Evolutionary conservation across 2,797 vertebrate genomes (phyloP), one percentile per base, ranked within the genome.

Genomic region (Gorsachius magnificus): DNA sequence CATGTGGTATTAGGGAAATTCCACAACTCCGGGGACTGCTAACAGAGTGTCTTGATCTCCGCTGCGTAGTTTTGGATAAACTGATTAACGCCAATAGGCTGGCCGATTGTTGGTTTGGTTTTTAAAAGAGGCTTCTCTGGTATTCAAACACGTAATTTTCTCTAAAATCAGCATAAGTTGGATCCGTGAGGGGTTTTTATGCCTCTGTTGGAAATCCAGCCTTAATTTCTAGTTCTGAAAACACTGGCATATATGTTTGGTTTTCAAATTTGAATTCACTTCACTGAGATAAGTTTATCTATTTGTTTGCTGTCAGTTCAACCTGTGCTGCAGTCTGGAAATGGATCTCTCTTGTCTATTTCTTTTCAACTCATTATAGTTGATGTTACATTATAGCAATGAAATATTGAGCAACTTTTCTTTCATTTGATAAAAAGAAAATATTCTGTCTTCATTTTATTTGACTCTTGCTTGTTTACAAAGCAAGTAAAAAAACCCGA

Each of bases 261-360:
- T 14, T 72, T 50, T 78, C 33, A 50, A 72, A 85, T 63, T 77
- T 68, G 41, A 63, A 65, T 10, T 72, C 88, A 50, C 16, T 29
- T 77, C 16, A 18, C 36, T 54, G 54, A 72, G 68, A 74, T 64
- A 36, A 31, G 54, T 81, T 87, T 83, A 48, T 60, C 38, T 83
- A 5, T 76, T 87, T 50, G 72, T 54, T 69, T 81, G 25, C 54
- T 72, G 24, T 68, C 45, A 15, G 35, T 68, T 78, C 36, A 51
- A 13, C 0, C 1, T 1, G 1, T 57, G 29, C 36, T 0, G 0
- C 1, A 0, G 19, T 50, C 65, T 64, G 56, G 54, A 87, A 90
- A 35, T 50, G 65, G 35, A 60, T 77, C 36, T 54, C 54, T 63
- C n/a, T 38, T 35, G 26, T 26, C 64, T n/a, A 17, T 71, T 84